Conservation (phyloP, 2,113 vertebrate species). For the Caloenas nicobarica region DNA sequence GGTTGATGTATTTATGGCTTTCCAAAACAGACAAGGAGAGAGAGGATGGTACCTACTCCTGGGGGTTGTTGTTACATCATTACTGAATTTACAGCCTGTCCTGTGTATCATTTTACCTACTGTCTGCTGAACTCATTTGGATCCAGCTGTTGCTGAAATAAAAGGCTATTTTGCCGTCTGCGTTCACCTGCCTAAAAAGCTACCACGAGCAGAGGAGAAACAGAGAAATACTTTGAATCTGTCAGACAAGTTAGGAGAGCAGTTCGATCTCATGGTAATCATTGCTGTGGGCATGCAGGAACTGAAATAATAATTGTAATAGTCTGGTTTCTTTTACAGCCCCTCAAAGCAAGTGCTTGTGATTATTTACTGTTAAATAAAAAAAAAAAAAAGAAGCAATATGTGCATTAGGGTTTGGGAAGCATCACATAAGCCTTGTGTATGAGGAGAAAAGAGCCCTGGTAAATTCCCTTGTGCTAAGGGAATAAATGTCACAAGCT, state of each 20-base stretch:
- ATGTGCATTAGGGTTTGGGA: neutral
- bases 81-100: neutral
- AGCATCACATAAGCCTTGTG: accelerated
- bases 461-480: accelerated
- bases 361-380: neutral
- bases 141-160: neutral
- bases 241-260: neutral
- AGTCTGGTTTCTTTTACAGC: neutral
- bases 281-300: neutral
- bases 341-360: neutral
- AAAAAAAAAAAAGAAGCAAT: neutral
- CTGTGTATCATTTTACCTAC: neutral
- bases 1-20: neutral
- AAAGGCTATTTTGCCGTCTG: neutral
- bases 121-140: neutral
- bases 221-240: neutral
- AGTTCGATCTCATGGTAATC: accelerated
- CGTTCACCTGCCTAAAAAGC: neutral
- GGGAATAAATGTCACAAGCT: neutral
- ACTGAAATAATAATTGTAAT: neutral
- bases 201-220: neutral
- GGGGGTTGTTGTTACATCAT: neutral
- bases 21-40: neutral
- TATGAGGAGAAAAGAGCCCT: neutral
- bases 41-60: neutral